Percentiles rank a stretch among this genome's conserved stretches.
Conservation (phyloP, 2,888 invertebrate genomes). For the Antheraea yamamai region DNA sequence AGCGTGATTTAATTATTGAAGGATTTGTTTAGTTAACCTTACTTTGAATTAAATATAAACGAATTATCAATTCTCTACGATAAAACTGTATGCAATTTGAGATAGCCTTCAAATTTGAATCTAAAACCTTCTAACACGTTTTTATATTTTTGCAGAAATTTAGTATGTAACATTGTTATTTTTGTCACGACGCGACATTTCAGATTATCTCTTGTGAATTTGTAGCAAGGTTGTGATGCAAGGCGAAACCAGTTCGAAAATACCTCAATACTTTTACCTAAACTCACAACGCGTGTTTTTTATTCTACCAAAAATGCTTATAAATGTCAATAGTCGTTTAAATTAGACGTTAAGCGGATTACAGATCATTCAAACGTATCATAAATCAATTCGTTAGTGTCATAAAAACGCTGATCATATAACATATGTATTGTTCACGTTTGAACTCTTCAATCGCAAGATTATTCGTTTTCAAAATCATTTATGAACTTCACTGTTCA, state of each 20-base stretch:
- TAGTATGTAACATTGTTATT: conserved; percentile 1
- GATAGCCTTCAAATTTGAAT: background rate
- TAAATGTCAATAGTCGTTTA: background rate
- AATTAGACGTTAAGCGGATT: background rate
- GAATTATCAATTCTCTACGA: background rate
- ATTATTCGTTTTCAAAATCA: background rate
- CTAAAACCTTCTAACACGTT: background rate
- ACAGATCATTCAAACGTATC: background rate
- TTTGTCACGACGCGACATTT: background rate
- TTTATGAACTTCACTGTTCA: background rate
- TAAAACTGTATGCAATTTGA: background rate
- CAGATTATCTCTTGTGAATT: background rate
- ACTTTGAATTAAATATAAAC: background rate
- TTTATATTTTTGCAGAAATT: background rate
- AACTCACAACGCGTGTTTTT: background rate
- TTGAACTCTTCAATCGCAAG: background rate
- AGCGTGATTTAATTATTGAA: background rate
- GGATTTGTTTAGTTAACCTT: no score
- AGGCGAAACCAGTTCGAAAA: conserved; percentile 17
- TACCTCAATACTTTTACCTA: conserved; percentile 18
- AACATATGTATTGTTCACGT: background rate
- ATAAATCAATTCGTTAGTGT: background rate
- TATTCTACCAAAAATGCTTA: background rate
- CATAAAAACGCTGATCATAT: background rate
- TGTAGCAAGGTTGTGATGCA: conserved; percentile 18